Evolutionary conservation across 2,797 vertebrate species (phyloP).

Genomic region (Spinus olivaceus): DNA sequence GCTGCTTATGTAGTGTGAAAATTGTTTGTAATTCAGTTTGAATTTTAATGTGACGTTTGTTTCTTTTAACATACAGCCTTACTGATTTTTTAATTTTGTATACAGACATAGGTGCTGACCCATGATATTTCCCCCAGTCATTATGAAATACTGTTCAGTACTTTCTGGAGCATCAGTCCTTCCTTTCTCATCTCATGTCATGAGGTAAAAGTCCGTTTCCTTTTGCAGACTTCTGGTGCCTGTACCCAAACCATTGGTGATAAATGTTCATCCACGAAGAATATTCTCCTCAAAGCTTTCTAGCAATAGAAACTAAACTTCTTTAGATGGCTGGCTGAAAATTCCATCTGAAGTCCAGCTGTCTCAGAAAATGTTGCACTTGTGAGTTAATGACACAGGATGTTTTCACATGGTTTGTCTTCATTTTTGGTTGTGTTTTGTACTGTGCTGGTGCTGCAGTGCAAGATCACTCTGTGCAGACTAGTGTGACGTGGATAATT

Average conservation of each 20-base stretch:
- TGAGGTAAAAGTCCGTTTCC: not conserved
- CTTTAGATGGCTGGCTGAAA: not conserved
- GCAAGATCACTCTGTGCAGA: fast-evolving
- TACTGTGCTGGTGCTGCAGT: not conserved
- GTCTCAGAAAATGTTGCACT: not conserved
- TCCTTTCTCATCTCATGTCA: not conserved
- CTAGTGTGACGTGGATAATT: fast-evolving
- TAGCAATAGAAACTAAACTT: not conserved
- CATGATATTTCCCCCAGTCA: not conserved
- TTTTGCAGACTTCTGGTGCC: not conserved
- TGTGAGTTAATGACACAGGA: not conserved
- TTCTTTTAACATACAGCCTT: not conserved
- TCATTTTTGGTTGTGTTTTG: not conserved
- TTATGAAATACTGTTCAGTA: not conserved
- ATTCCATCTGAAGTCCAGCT: not conserved
- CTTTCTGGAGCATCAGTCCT: not conserved
- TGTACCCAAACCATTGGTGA: not conserved
- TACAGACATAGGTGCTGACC: not conserved
- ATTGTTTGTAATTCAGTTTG: not conserved
- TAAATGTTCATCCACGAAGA: not conserved
- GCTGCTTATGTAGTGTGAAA: not conserved
- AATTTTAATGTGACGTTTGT: not conserved
- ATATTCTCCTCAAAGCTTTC: not conserved
- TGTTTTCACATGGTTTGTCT: not conserved
- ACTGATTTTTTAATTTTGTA: not conserved